Base-by-base conservation (phyloP, 2,888 invertebrate genomes). In the Pandemis cinnamomeana region DNA sequence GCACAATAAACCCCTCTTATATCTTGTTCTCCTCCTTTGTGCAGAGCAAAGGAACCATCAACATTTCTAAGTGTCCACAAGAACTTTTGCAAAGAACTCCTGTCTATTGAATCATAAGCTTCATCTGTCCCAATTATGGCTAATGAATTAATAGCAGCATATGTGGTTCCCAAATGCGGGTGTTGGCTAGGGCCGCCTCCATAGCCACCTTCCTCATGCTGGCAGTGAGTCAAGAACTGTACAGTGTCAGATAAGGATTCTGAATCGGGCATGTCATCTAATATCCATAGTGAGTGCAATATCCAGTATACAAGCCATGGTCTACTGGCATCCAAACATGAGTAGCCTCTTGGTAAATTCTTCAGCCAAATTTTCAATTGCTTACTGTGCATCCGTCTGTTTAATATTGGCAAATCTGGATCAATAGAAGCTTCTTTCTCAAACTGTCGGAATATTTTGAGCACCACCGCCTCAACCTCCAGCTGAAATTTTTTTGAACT, bases 281-380 rank as follows among this genome's bases (percentile, higher is more conserved):
- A 81, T 77, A 99, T 92, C 87, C 97, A 96, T 53, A 99, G 94
- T 6, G 98, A 96, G 92, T 99, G 99, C 51, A 99, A 89, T 77
- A 98, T 98, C 99, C 99, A 99, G 87, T 99, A 99, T 83, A 98
- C 96, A 76, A 99, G 94, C 99, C 99, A 99, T 7, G 99, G 97
- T 82, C 99, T 96, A 89, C 99, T 99, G 10, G 98, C 97, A 95
- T 99, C 99, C 78, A 99, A 93, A 84, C 96, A 96, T 96, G 97
- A 96, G 85, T 98, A 98, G 76, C 95, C 95, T 75, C 94, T 91
- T 61, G 97, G 96, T 79, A 98, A 91, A 82, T 95, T 91, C 62
- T 93, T 93, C 41, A 98, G 86, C 83, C 96, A 97, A 80, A 95
- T 95, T 81, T 96, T 95, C 71, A 98, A 92, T 87, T 96, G 95